These are phyloP conservation scores for Rhamnusium bicolor DNA, from an alignment of 2,888 invertebrate genomes.

Conservation along the genomic window DNA sequence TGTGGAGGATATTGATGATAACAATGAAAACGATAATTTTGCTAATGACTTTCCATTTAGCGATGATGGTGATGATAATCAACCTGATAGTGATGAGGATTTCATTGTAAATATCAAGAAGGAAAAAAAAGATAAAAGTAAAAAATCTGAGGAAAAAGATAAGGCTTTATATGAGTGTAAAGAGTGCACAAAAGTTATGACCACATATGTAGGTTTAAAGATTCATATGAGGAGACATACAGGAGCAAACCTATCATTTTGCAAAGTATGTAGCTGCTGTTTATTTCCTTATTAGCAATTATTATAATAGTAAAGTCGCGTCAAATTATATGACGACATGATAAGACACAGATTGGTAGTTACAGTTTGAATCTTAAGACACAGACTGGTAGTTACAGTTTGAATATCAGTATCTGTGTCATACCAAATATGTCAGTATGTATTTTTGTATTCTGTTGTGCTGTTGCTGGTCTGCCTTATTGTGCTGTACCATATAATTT, in stretches of 20 bases:
- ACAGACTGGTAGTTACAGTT: too few relatives aligned
- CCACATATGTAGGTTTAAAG: conserved; percentile 61
- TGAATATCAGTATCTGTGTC: too few relatives aligned
- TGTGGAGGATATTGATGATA: conserved; percentile 29
- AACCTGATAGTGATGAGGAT: conserved; percentile 49
- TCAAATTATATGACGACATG: too few relatives aligned
- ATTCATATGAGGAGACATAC: conserved; percentile 80
- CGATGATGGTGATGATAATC: conserved; percentile 46
- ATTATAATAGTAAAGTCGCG: too few relatives aligned
- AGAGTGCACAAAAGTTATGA: conserved; percentile 63
- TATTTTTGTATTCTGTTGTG: too few relatives aligned
- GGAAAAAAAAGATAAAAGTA: conserved; percentile 48
- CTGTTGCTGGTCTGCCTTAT: too few relatives aligned
- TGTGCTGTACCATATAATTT: too few relatives aligned
- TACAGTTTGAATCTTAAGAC: too few relatives aligned
- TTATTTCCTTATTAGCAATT: conserved; percentile 1
- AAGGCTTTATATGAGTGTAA: conserved; percentile 61
- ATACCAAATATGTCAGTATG: too few relatives aligned
- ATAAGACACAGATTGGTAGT: too few relatives aligned
- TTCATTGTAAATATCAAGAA: conserved; percentile 39
- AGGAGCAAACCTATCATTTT: conserved; percentile 67
- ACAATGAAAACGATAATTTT: conserved; percentile 51
- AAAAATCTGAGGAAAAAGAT: conserved; percentile 51
- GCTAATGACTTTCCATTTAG: conserved; percentile 55
- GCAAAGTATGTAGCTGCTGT: conserved; percentile 57